Base-by-base conservation (phyloP, 2,113 vertebrate species). In the Mus spicilegus region DNA sequence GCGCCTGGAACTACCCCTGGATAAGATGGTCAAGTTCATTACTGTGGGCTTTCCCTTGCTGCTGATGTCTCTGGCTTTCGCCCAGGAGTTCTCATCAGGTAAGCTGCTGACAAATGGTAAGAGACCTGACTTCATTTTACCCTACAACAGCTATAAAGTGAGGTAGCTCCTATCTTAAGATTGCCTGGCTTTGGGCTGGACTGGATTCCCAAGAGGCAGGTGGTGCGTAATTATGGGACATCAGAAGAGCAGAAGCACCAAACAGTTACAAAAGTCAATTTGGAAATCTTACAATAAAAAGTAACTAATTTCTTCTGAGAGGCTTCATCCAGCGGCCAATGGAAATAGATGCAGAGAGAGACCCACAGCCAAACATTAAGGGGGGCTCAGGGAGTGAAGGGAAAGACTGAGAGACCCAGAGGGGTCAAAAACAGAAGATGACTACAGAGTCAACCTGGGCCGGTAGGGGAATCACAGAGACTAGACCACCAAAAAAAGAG, bases 11-110 rank as follows among this genome's bases (percentile, higher is more conserved):
- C 98, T 99, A 97, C 99, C 99, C 0, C 98, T 99, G 11, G 99
- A 99, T 96, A 99, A 98, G 81, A 97, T 99, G 89, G 98, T 99
- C 97, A 99, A 99, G 97, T 99, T 99, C 0, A 90, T 99, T 89
- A 98, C 99, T 0, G 99, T 99, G 73, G 99, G 99, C 75, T 99
- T 99, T 58, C 99, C 99, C 0, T 98, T 99, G 12, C 82, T 99
- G 97, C 99, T 99, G 12, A 99, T 99, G 97, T 99, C 99, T 0
- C 97, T 99, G 98, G 99, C 99, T 2, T 99, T 99, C 0, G 99
- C 99, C 82, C 99, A 99, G 19, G 99, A 99, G 96, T 98, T 99
- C 97, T 99, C 99, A 49, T 93, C 96, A 0, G 99, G 99, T 99
- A 98, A 98, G 99, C 98, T 7, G 24, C 69, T 28, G 58, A 76